Conservation (phyloP, 2,888 invertebrate genomes). For the Noctua fimbriata region DNA sequence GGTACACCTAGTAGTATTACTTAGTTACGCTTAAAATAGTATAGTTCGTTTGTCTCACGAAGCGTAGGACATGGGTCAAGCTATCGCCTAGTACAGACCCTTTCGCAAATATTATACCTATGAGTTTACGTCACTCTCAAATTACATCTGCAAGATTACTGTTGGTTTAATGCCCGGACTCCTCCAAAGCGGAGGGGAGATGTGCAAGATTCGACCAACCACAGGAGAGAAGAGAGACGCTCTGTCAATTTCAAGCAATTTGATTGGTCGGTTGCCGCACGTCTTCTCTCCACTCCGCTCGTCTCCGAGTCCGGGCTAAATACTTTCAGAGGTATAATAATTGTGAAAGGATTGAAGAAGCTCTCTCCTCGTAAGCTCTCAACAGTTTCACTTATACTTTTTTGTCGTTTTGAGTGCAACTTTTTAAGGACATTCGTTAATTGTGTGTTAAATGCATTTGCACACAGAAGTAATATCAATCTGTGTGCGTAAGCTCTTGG, state of each 20-base stretch:
- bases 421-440: not conserved
- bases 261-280: too few relatives aligned
- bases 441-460: not conserved
- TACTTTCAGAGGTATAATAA: not conserved
- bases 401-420: not conserved
- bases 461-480: not conserved
- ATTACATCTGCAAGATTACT: not conserved
- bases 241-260: too few relatives aligned
- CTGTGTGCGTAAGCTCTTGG: too few relatives aligned
- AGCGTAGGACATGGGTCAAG: not conserved
- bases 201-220: too few relatives aligned
- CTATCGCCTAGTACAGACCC: not conserved
- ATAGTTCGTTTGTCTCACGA: not conserved
- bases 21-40: conserved; percentile 51
- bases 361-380: not conserved
- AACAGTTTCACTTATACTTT: not conserved
- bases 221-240: too few relatives aligned
- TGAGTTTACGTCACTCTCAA: not conserved
- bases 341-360: not conserved
- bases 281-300: too few relatives aligned
- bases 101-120: not conserved
- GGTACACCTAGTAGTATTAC: conserved; percentile 45
- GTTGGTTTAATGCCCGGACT: not conserved
- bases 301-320: too few relatives aligned
- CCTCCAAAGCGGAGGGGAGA: too few relatives aligned